Evolutionary conservation across 2,797 vertebrate genomes (phyloP).

Genomic region (Pseudochirops cupreus): DNA sequence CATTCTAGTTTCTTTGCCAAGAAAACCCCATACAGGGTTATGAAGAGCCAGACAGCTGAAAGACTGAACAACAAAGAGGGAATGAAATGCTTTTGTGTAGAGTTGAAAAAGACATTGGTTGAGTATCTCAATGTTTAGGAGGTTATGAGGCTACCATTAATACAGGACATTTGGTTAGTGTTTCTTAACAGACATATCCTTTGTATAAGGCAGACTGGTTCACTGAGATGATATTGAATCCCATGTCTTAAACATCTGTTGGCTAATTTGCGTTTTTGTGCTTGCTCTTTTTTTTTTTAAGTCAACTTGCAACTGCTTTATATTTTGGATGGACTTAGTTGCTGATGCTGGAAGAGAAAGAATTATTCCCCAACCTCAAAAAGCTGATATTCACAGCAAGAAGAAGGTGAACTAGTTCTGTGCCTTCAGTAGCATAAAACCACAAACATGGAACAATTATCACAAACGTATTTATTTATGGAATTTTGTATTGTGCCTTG

Average conservation of each 20-base stretch:
- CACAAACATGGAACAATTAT: background rate
- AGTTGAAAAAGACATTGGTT: too few species aligned
- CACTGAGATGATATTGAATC: constrained; percentile 3
- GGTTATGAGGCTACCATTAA: background rate
- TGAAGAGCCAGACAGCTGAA: background rate
- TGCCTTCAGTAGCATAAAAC: constrained; percentile 17
- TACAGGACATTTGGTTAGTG: background rate
- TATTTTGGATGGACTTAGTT: constrained; percentile 44
- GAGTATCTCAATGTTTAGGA: background rate
- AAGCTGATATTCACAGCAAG: background rate
- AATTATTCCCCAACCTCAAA: background rate
- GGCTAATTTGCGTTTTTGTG: background rate
- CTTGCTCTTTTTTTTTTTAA: constrained; percentile 37
- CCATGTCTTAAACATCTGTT: constrained; percentile 17
- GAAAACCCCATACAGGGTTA: background rate
- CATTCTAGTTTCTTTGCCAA: background rate
- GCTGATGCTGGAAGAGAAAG: constrained; percentile 25
- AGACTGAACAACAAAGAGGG: background rate
- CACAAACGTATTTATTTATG: background rate
- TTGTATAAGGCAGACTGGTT: background rate
- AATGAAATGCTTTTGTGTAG: background rate
- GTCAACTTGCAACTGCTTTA: background rate
- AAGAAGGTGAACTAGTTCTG: background rate
- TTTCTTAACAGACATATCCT: background rate
- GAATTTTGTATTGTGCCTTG: background rate